Base-by-base conservation (phyloP, 2,113 vertebrate species). In the Formicarius rufipectus region DNA sequence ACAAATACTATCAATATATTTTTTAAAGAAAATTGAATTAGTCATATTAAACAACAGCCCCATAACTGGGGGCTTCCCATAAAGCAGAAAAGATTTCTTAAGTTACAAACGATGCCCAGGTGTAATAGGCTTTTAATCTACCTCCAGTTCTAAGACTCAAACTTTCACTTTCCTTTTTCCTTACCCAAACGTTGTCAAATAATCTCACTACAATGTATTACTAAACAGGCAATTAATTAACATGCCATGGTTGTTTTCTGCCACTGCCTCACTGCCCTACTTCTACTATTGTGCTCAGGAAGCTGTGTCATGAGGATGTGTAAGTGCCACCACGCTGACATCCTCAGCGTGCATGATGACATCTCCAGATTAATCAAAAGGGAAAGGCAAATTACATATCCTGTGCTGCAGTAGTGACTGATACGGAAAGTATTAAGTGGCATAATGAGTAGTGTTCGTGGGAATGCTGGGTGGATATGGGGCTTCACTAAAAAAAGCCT, bases 151-250 rank as follows among this genome's bases (percentile, higher is more conserved):
- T 40, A 62, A 45, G 17, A 5, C n/a, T 53, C 40, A 45, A 67
- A 47, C 47, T 92, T 93, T 86, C 76, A 68, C 85, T 96, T 93
- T 83, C 75, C 12, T 1, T 79, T 91, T 90, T 89, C 62, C 60
- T 72, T 72, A 20, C 37, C 31, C 35, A 75, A 75, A 86, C 9
- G 35, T 75, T 59, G 60, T 71, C 3, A 19, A 60, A 73, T 9
- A 75, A 55, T 30, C 52, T 88, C 59, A 15, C 44, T 47, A 4
- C 14, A 39, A 19, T 0, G 0, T 33, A 9, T 66, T 89, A 60
- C 49, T 53, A 84, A 93, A 53, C 9, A 47, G 37, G 16, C 37
- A 31, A 28, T 69, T 77, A 71, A 75, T 81, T 63, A 78, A 15
- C 23, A 7, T 4, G 28, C 20, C 23, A 1, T 14, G 33, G 33